A percentile compares a stretch with the other conserved stretches of the same genome.
Conservation (phyloP, 2,888 invertebrate genomes). For the Cylloceria caligata region DNA sequence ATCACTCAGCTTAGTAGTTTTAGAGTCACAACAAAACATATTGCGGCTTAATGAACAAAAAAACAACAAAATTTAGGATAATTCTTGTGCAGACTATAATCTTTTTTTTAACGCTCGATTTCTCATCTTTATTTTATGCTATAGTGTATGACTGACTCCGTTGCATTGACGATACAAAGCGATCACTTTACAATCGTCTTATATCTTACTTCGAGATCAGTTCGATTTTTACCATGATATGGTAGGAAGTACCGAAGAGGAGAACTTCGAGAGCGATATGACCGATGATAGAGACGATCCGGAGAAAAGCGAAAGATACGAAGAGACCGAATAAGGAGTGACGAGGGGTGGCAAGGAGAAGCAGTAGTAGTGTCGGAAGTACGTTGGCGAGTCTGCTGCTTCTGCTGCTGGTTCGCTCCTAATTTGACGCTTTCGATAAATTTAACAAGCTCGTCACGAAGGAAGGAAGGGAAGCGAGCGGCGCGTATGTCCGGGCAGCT, state of each 20-base stretch:
- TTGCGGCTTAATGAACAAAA: background rate
- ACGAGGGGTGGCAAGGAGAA: slow-evolving; percentile 58
- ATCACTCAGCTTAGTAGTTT: slow-evolving; percentile 7
- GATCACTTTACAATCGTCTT: background rate
- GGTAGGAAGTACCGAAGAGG: background rate
- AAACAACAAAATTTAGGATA: background rate
- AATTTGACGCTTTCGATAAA: slow-evolving; percentile 84
- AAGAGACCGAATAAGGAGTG: slow-evolving; percentile 51
- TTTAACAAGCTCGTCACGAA: slow-evolving; percentile 84
- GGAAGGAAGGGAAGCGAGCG: slow-evolving; percentile 74
- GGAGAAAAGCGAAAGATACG: slow-evolving; percentile 28
- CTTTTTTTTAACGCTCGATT: too few species aligned
- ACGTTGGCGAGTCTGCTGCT: slow-evolving; percentile 57
- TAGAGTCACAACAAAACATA: background rate
- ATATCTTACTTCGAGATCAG: background rate
- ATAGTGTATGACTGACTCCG: background rate
- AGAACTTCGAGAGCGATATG: slow-evolving; percentile 32
- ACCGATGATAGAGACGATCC: slow-evolving; percentile 39
- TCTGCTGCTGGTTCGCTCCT: slow-evolving; percentile 76
- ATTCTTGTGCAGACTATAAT: background rate
- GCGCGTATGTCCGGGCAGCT: slow-evolving; percentile 79
- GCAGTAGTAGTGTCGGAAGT: slow-evolving; percentile 60
- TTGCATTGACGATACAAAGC: too few species aligned
- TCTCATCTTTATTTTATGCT: too few species aligned
- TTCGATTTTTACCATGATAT: slow-evolving; percentile 3